Evolutionary conservation across 2,797 vertebrate genomes (phyloP).

Genomic region (Potorous gilbertii): DNA sequence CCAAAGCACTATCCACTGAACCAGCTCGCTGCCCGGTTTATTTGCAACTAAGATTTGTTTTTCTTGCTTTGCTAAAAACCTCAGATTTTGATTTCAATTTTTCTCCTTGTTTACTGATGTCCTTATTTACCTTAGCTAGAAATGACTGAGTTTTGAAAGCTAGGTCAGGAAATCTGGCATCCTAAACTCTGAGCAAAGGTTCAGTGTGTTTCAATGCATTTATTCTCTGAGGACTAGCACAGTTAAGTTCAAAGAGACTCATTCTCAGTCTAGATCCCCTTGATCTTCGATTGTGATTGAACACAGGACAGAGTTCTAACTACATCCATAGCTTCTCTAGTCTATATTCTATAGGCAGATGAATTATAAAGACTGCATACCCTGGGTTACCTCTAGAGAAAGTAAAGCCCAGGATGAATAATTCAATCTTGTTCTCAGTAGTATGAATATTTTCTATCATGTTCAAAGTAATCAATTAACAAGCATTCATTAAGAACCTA

Average conservation of each 20-base stretch:
- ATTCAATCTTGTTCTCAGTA: not conserved
- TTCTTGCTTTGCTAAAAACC: not conserved
- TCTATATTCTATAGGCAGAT: not conserved
- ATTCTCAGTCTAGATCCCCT: not conserved
- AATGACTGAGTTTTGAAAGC: not conserved
- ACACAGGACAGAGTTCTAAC: not conserved
- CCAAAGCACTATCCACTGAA: not conserved
- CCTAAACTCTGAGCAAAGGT: not conserved
- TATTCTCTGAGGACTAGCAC: not conserved
- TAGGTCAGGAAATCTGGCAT: not conserved
- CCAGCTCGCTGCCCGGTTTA: not conserved
- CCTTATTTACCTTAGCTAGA: not conserved
- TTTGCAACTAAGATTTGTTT: not conserved
- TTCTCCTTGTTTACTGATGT: not conserved
- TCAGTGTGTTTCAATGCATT: not conserved
- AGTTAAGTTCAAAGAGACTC: not conserved
- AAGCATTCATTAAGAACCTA: not conserved
- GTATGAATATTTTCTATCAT: not conserved
- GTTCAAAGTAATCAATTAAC: not conserved
- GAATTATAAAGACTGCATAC: not conserved
- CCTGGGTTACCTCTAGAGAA: not conserved
- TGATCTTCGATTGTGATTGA: not conserved
- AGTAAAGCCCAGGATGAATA: not conserved
- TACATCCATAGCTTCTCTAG: not conserved
- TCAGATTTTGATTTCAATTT: not conserved